A percentile compares a stretch with the other conserved stretches of the same genome.
These are phyloP conservation scores for Malurus elegans DNA, from an alignment of 2,113 vertebrate species.

Conservation along the genomic window DNA sequence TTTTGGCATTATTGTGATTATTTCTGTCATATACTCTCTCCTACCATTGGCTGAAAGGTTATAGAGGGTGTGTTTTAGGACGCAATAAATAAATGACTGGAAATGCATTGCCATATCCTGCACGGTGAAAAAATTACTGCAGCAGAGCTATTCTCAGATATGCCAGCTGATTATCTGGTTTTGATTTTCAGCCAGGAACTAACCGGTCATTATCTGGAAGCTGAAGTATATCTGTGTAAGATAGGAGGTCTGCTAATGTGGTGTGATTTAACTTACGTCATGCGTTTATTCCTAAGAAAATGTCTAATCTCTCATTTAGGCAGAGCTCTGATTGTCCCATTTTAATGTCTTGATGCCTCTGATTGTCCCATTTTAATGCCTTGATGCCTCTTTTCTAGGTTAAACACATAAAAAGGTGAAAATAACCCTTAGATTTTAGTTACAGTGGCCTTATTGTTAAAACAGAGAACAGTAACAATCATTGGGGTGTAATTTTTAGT, in stretches of 20 bases:
- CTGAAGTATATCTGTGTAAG: background rate
- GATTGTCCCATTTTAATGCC: background rate
- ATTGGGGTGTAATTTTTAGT: background rate
- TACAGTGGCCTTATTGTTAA: background rate
- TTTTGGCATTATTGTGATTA: background rate
- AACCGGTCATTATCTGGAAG: background rate
- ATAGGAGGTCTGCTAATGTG: background rate
- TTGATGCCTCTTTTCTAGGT: background rate
- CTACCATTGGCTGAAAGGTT: background rate
- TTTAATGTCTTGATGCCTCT: background rate
- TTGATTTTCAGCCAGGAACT: constrained; percentile 26
- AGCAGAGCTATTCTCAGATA: background rate
- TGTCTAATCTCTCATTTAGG: background rate
- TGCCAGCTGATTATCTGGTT: background rate
- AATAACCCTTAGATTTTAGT: background rate
- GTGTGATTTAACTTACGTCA: background rate
- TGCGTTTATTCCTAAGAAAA: background rate
- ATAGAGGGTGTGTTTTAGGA: background rate
- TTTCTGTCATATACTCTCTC: background rate
- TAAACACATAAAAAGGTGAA: background rate
- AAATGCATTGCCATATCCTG: background rate
- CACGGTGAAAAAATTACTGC: background rate
- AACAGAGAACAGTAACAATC: background rate
- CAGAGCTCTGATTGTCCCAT: background rate
- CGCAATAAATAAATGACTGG: background rate